Evolutionary conservation across 2,113 vertebrate genomes (phyloP).

Genomic region (Halichoeres trimaculatus): DNA sequence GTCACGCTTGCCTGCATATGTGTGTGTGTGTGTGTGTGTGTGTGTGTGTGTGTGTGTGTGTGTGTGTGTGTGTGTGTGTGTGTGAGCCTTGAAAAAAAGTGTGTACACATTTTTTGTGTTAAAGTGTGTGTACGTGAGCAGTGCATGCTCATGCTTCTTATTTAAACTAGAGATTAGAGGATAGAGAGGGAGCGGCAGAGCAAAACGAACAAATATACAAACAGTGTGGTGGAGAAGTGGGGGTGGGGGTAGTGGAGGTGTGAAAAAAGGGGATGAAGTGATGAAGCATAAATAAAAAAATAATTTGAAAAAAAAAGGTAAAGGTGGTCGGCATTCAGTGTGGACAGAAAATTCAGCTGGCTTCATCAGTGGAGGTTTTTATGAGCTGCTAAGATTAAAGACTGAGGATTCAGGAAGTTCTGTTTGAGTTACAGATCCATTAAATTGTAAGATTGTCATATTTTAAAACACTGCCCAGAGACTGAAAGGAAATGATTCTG

Average conservation of each 20-base stretch:
- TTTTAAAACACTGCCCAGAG: no score
- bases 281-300: conserved; percentile 12
- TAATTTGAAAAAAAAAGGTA: neutral
- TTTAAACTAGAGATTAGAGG: conserved; percentile 77
- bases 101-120: neutral
- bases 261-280: conserved; percentile 1
- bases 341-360: neutral
- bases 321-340: neutral
- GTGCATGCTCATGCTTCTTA: conserved; percentile 46
- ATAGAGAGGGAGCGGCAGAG: conserved; percentile 61
- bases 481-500: no score
- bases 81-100: conserved; percentile 4
- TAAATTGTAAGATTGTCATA: neutral
- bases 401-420: neutral
- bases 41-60: conserved; percentile 14
- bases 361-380: no score
- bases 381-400: neutral
- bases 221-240: conserved; percentile 40
- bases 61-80: conserved; percentile 8
- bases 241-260: conserved; percentile 35
- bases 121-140: neutral
- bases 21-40: conserved; percentile 19
- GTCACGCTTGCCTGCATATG: conserved; percentile 40
- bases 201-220: conserved; percentile 69
- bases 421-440: neutral